Evolutionary conservation across 2,888 invertebrate genomes (phyloP).

Genomic region (Escarpia spicata): DNA sequence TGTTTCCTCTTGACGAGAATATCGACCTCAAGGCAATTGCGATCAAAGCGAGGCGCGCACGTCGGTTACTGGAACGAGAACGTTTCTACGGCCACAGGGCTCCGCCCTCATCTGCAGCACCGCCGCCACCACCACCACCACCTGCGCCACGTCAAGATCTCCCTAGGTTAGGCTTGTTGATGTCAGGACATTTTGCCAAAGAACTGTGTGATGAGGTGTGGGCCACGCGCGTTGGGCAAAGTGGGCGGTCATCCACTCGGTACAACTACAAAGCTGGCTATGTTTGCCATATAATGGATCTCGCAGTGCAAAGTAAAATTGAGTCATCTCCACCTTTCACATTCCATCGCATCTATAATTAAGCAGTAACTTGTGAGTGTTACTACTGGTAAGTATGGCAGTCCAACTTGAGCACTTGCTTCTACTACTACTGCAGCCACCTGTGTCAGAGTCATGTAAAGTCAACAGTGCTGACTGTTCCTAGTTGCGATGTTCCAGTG

Average conservation of each 20-base stretch:
- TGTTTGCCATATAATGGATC: not conserved
- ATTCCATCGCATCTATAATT: slow-evolving; percentile 3
- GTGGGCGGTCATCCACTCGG: slow-evolving; percentile 6
- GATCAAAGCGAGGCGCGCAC: slow-evolving; percentile 52
- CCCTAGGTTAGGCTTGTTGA: slow-evolving; percentile 35
- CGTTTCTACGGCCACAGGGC: not conserved
- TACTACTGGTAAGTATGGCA: not conserved
- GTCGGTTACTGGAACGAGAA: not conserved
- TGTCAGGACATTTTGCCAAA: slow-evolving; percentile 32
- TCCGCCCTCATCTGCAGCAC: not conserved
- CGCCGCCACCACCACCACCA: slow-evolving; percentile 19
- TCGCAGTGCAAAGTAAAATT: not conserved
- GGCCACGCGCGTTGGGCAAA: not conserved
- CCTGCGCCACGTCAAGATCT: slow-evolving; percentile 22
- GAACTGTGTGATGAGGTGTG: slow-evolving; percentile 27
- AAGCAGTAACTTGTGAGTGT: not conserved
- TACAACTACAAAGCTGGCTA: not conserved
- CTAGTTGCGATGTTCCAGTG: not conserved
- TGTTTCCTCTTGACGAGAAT: slow-evolving; percentile 85
- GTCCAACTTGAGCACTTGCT: not conserved
- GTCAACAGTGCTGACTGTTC: slow-evolving; percentile 4
- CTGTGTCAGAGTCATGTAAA: not conserved
- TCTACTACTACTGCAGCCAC: not conserved
- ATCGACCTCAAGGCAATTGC: slow-evolving; percentile 61
- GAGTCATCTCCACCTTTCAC: slow-evolving; percentile 16